Conservation (phyloP, 1,140 invertebrate genomes). For the Hetaerina americana region DNA sequence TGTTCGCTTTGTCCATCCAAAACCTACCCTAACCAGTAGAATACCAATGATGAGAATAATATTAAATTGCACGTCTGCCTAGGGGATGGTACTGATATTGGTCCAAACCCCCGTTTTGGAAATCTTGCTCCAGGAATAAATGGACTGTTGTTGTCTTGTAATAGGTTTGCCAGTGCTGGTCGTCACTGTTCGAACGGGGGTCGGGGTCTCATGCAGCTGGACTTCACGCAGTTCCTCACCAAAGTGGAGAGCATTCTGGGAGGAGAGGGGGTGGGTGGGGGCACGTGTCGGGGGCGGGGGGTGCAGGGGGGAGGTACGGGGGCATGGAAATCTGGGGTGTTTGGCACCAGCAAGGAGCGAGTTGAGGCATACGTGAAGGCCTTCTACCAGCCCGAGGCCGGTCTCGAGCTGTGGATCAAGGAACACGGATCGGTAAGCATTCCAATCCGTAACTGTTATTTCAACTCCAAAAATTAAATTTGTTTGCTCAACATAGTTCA, state of each 20-base stretch:
- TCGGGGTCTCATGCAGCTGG: constrained; percentile 91
- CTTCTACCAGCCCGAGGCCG: constrained; percentile 76
- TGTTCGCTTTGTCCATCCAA: too few relatives aligned
- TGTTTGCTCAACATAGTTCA: neutral
- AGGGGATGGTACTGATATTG: too few relatives aligned
- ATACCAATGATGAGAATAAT: too few relatives aligned
- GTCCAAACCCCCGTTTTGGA: too few relatives aligned
- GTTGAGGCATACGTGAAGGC: constrained; percentile 82
- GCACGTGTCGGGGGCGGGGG: neutral
- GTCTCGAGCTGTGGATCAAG: constrained; percentile 78
- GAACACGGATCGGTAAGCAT: constrained; percentile 37
- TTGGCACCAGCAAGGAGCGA: constrained; percentile 3
- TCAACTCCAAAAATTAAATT: neutral
- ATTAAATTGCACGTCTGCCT: too few relatives aligned
- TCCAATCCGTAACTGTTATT: neutral
- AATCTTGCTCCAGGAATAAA: too few relatives aligned
- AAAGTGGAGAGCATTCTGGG: constrained; percentile 88
- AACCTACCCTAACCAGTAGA: too few relatives aligned
- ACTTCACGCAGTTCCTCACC: constrained; percentile 88
- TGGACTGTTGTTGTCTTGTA: too few relatives aligned
- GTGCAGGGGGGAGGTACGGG: neutral
- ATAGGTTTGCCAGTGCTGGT: constrained; percentile 73
- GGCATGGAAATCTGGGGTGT: neutral
- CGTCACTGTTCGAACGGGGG: constrained; percentile 90
- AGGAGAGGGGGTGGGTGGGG: constrained; percentile 34